Conservation (phyloP, 2,797 vertebrate species). For the Pseudochirops cupreus region DNA sequence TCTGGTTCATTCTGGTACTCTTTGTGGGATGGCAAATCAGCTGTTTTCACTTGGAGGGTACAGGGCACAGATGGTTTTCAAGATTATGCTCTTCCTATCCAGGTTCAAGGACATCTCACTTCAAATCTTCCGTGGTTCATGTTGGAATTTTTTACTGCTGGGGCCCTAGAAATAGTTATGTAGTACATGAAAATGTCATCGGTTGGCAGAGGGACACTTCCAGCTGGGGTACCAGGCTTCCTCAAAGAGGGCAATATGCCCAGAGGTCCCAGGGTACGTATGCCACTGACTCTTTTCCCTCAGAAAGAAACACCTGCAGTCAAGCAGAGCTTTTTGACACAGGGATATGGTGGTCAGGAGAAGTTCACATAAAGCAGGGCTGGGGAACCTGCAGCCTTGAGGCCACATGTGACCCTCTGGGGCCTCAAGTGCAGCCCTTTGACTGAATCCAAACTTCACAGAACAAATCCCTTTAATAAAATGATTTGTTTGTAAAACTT, state of each 20-base stretch:
- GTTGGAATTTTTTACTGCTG: not conserved
- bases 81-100: not conserved
- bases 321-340: not conserved
- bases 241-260: not conserved
- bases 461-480: too few relatives aligned
- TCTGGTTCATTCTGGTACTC: not conserved
- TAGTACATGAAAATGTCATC: not conserved
- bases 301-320: not conserved
- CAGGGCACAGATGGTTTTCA: not conserved
- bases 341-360: not conserved
- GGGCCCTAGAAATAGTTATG: not conserved
- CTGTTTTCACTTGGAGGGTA: not conserved
- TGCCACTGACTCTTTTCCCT: not conserved
- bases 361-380: not conserved
- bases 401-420: too few relatives aligned
- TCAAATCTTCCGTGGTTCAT: not conserved
- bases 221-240: not conserved
- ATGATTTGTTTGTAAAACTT: too few relatives aligned
- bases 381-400: too few relatives aligned
- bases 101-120: not conserved
- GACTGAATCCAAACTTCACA: too few relatives aligned
- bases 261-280: not conserved
- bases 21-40: not conserved
- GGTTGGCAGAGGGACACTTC: not conserved
- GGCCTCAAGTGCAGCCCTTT: too few relatives aligned